Evolutionary conservation across 1,140 invertebrate species (phyloP), one percentile per base, ranked within the genome.

Genomic region (Orchestia grillus): DNA sequence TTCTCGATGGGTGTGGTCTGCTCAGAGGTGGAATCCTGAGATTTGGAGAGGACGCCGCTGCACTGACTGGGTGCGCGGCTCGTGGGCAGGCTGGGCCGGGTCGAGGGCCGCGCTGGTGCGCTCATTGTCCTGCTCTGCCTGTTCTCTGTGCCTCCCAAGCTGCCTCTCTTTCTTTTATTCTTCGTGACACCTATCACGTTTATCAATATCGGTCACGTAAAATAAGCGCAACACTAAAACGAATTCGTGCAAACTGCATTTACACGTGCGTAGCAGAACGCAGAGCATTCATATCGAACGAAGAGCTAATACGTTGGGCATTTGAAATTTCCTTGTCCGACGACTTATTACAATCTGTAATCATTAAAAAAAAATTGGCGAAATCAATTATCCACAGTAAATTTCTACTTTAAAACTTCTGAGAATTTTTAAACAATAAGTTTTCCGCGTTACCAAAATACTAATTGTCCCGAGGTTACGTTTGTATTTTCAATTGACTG

Each of bases 1-100:
- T 94, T 94, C 44, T 94, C 92, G 40, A 94, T 94, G 92, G 92
- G 92, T 28, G 92, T 94, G 44, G 92, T 94, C 92, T 94, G 92
- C 92, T 94, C 92, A 40, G 92, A 94, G 43, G 92, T 94, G 36
- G 92, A 94, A 44, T 94, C 92, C 44, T 94, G 92, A 28, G 92
- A 94, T 40, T 47, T 94, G 88, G 88, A 90, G 23, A 45, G 92
- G 23, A 47, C 92, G 44, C 92, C 92, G 40, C 92, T 94, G 92
- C 92, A 94, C 44, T 94, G 92, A 40, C 92, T 94, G 44, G 92
- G 92, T 15, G 92, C 92, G 43, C 92, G 43, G 92, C 92, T 94
- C 6, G 92, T 94, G 43, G 92, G 92, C 23, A 94, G 44, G 44
- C 43, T 94, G 44, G 92, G 92, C 11, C 92, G 92, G 3, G 92